phyloP scores from a whole-genome alignment of 2,113 vertebrate species.

The Nesoenas mayeri region DNA sequence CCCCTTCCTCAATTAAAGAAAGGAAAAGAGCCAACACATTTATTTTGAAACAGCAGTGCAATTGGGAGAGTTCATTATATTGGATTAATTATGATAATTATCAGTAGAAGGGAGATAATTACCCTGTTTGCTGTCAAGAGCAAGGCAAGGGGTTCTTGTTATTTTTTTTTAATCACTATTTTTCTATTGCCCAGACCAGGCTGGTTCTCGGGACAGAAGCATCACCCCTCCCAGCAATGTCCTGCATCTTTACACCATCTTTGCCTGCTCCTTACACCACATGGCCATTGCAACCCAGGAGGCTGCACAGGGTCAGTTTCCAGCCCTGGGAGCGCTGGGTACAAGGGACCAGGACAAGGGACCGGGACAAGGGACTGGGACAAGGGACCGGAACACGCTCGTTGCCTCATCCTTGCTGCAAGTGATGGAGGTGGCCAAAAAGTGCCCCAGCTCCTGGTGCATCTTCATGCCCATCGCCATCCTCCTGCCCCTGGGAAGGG shows the following conservation, averaged over 20 bases:
- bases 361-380: too few species aligned
- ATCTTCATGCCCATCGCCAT: background rate
- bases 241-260: background rate
- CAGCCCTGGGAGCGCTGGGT: rapidly evolving
- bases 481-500: background rate
- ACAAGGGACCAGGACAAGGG: background rate
- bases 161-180: background rate
- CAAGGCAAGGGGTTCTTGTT: background rate
- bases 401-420: rapidly evolving
- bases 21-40: background rate
- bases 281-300: background rate
- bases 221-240: background rate
- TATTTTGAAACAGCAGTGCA: background rate
- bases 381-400: rapidly evolving
- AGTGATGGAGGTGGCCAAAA: background rate
- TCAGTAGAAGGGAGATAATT: conserved; percentile 27
- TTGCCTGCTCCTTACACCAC: background rate
- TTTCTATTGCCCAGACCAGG: background rate
- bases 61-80: conserved; percentile 24
- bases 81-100: conserved; percentile 49
- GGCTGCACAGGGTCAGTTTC: background rate
- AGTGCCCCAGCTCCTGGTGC: background rate
- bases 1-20: background rate
- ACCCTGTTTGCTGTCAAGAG: background rate
- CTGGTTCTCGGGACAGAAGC: too few species aligned